Conservation (phyloP, 2,797 vertebrate genomes). For the Microcaecilia unicolor region DNA sequence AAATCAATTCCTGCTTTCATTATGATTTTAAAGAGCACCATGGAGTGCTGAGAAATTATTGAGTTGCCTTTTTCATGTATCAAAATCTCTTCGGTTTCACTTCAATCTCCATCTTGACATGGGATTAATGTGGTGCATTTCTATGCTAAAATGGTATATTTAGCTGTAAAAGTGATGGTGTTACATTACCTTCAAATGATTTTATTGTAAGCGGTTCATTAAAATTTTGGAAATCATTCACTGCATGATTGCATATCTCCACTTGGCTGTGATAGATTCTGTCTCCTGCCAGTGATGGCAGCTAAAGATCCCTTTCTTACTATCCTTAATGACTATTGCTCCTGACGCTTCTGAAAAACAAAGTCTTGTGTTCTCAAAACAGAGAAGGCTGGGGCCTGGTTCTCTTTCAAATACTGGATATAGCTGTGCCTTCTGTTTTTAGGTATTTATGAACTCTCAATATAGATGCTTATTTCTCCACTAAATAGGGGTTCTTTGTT, state of each 20-base stretch:
- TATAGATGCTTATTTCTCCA: no score
- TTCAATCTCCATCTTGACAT: constrained; percentile 45
- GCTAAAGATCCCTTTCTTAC: constrained; percentile 14
- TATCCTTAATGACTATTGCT: constrained; percentile 10
- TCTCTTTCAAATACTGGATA: no score
- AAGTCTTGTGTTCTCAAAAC: no score
- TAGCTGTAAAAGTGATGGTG: constrained; percentile 54
- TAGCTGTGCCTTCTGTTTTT: no score
- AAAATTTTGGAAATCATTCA: constrained; percentile 46
- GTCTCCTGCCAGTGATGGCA: constrained; percentile 11
- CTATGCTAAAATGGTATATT: constrained; percentile 50
- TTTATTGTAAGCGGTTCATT: constrained; percentile 61
- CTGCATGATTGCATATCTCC: constrained; percentile 31
- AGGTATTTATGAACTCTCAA: no score
- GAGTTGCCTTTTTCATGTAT: constrained; percentile 42
- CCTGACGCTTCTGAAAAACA: constrained; percentile 12
- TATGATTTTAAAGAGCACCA: constrained; percentile 35
- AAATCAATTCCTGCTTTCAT: constrained; percentile 61
- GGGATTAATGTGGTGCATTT: constrained; percentile 52
- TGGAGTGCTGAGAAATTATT: constrained; percentile 50
- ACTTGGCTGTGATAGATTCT: constrained; percentile 34
- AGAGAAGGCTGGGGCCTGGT: no score
- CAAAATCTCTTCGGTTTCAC: constrained; percentile 47
- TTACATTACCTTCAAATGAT: constrained; percentile 58
- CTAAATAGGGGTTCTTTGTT: no score